Evolutionary conservation across 2,888 invertebrate species (phyloP), one percentile per base, ranked within the genome.

Genomic region (Stramonita haemastoma): DNA sequence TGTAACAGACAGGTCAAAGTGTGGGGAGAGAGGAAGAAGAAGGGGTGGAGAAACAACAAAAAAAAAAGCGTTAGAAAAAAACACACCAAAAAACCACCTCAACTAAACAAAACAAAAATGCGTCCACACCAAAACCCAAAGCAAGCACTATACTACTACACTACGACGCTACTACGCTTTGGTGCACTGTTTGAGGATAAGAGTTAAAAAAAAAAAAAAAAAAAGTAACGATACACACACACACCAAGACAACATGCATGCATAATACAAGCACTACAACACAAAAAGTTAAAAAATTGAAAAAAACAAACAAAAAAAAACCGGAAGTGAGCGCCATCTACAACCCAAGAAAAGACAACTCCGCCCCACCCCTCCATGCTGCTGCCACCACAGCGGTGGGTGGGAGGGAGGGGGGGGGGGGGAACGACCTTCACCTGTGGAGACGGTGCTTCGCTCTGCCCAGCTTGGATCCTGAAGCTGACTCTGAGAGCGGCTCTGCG

Each of bases 401-500:
- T n/a, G n/a, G n/a, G n/a, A n/a, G n/a, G n/a, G n/a, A n/a, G n/a
- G n/a, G n/a, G n/a, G n/a, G n/a, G n/a, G n/a, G n/a, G 46, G 46
- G 4, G 46, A 46, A 46, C 8, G 46, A 32, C 2, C 11, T 36
- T 73, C 73, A 89, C 70, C 70, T 89, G 86, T 86, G 5, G 87
- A 83, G 22, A 57, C 13, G 0, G 86, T 46, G 77, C 81, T 84
- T 15, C 79, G 79, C 11, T 79, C 81, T 5, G 36, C 81, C 87
- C 79, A 81, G 32, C 87, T 34, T 6, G 13, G 60, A 19, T 29
- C 66, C 17, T 60, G 81, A 77, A 34, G 32, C 32, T 29, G 81
- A 17, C 87, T 56, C 56, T 29, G 57, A 56, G 77, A 57, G 15
- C 81, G 77, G 77, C 22, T 87, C 32, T 73, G 79, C 79, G n/a